Base-by-base conservation (phyloP, 2,113 vertebrate genomes). In the Lepus timidus region DNA sequence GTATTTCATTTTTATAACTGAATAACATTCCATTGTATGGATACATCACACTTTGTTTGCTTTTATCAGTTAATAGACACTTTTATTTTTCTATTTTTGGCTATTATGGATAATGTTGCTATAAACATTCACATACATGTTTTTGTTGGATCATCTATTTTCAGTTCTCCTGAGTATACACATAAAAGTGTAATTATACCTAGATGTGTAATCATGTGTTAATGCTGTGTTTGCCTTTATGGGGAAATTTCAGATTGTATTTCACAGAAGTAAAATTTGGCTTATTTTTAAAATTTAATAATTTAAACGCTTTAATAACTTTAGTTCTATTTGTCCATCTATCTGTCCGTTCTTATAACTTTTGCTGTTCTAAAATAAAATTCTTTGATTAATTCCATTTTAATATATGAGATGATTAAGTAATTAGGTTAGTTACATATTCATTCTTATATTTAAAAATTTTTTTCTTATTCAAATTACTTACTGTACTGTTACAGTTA, bases 391-490 rank as follows among this genome's bases (percentile, higher is more conserved):
- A 74, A 2, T 10, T 94, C 29, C 12, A 81, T 71, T 95, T 73
- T 71, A 44, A 58, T 55, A 78, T 79, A 55, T 85, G 20, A 61
- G 8, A 36, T 75, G 25, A 79, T 83, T 65, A 90, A 61, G 4
- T 76, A 55, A 68, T 92, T 85, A 36, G 5, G 74, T 93, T 62
- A 83, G 74, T 29, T 91, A 33, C 20, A 79, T 68, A 71, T 3
- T 7, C 62, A 68, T 76, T 88, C 14, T 5, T 88, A 27, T 82
- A 36, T 31, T 83, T 85, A 80, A 55, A n/a, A 13, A 71, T 88
- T 93, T 90, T 90, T 91, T 86, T 70, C n/a, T 73, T 29, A 67
- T 70, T 90, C 39, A 82, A 71, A 87, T 58, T 9, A 70, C 86
- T 84, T 74, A 80, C 13, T 17, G 83, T 27, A 13, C 12, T 39